These are phyloP conservation scores for Diorhabda sublineata DNA, from an alignment of 1,140 invertebrate species.

Conservation along the genomic window DNA sequence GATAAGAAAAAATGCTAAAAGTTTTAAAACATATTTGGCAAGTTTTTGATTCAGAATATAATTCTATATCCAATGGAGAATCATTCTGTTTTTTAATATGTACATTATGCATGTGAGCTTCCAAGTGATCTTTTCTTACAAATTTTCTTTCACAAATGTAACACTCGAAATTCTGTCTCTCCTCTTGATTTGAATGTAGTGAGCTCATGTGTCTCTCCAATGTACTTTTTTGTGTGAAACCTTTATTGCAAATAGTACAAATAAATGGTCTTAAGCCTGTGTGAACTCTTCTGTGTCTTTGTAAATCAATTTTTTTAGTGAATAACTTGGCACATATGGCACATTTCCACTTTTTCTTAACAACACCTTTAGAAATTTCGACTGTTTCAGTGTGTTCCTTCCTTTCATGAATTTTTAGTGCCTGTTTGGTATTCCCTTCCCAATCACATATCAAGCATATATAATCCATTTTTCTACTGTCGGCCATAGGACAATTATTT, in stretches of 20 bases:
- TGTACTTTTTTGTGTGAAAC: conserved; percentile 64
- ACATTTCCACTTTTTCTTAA: conserved; percentile 12
- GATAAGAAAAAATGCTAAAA: conserved; percentile 34
- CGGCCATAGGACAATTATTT: not conserved
- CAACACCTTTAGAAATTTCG: not conserved
- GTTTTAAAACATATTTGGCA: conserved; percentile 46
- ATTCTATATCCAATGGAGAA: not conserved
- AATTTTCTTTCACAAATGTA: conserved; percentile 16
- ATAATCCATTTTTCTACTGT: not conserved
- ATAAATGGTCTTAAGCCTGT: conserved; percentile 38
- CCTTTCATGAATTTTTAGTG: conserved; percentile 10
- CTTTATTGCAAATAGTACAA: conserved; percentile 48
- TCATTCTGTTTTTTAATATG: conserved; percentile 13
- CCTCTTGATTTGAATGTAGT: conserved; percentile 5
- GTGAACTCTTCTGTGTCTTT: conserved; percentile 53
- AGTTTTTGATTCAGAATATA: not conserved
- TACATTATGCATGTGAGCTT: conserved; percentile 11
- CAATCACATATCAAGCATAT: conserved; percentile 8
- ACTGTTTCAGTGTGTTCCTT: not conserved
- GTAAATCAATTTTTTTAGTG: conserved; percentile 38
- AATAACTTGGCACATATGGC: conserved; percentile 60
- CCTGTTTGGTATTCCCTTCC: conserved; percentile 1
- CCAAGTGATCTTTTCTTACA: conserved; percentile 12
- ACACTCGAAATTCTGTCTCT: conserved; percentile 9
- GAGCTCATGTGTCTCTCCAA: conserved; percentile 46